Percentiles rank a stretch among this genome's conserved stretches.
Evolutionary conservation across 2,113 vertebrate species (phyloP).

Genomic region (Thamnaconus septentrionalis): DNA sequence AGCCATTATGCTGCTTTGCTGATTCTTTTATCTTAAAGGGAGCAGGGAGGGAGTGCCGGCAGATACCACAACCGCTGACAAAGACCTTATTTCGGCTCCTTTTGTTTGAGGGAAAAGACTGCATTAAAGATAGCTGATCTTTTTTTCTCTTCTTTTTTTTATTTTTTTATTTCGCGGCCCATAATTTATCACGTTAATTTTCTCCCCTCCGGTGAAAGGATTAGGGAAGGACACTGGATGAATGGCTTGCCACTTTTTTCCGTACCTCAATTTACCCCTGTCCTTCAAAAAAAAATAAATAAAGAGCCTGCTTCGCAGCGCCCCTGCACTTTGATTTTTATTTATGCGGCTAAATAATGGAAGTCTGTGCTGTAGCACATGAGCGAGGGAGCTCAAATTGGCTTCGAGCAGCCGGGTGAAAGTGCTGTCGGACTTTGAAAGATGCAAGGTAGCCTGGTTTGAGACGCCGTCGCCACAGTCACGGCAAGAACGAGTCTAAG

Average conservation of each 20-base stretch:
- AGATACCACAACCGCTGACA: conserved; percentile 70
- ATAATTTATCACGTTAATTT: conserved; percentile 51
- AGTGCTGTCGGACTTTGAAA: conserved; percentile 31
- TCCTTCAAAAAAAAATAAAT: conserved; percentile 11
- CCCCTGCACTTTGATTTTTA: conserved; percentile 47
- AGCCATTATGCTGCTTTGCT: conserved; percentile 67
- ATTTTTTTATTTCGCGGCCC: neutral
- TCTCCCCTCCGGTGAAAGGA: conserved; percentile 25
- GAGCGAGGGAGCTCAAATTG: conserved; percentile 22
- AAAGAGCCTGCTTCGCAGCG: conserved; percentile 24
- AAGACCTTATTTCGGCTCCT: conserved; percentile 61
- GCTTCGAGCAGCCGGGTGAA: conserved; percentile 20
- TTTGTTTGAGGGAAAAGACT: conserved; percentile 55
- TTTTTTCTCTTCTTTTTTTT: neutral
- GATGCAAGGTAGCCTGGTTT: conserved; percentile 21
- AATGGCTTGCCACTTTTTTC: conserved; percentile 46
- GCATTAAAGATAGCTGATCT: conserved; percentile 59
- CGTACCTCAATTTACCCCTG: conserved; percentile 61
- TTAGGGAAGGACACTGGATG: conserved; percentile 47
- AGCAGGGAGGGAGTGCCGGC: conserved; percentile 52
- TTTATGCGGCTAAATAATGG: conserved; percentile 67
- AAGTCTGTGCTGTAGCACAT: conserved; percentile 40
- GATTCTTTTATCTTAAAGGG: conserved; percentile 69
- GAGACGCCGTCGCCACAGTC: conserved; percentile 24
- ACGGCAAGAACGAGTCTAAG: conserved; percentile 3